Percentiles rank a stretch among this genome's conserved stretches.
These are phyloP conservation scores for Bettongia penicillata DNA, from an alignment of 2,113 vertebrate genomes.

Conservation along the genomic window DNA sequence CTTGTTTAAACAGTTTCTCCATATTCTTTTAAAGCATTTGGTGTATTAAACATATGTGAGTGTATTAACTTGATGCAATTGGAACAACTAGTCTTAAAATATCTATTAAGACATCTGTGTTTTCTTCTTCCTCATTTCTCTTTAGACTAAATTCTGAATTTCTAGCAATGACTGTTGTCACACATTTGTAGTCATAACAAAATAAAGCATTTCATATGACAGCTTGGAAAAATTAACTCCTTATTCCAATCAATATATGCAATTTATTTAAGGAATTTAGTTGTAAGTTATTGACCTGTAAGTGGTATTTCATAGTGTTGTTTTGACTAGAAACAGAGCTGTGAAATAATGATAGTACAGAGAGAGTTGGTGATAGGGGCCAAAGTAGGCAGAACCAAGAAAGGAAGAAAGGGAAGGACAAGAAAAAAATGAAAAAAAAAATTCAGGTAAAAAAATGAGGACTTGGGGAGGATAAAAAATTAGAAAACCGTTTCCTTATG, in stretches of 20 bases:
- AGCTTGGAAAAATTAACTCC: background rate
- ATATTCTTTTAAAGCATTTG: conserved; percentile 36
- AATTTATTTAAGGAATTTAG: background rate
- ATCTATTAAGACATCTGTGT: background rate
- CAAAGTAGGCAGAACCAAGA: background rate
- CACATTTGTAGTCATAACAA: conserved; percentile 30
- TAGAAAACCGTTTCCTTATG: background rate
- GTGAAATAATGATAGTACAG: background rate
- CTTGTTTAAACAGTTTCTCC: conserved; percentile 54
- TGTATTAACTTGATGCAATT: background rate
- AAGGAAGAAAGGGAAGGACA: background rate
- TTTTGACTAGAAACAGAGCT: conserved; percentile 30
- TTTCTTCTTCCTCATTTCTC: conserved; percentile 15
- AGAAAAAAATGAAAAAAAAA: background rate
- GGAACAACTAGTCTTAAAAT: conserved; percentile 20
- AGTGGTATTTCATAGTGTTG: background rate
- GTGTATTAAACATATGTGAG: background rate
- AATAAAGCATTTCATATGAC: background rate
- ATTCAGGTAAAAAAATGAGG: background rate
- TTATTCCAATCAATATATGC: background rate
- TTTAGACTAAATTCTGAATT: conserved; percentile 34
- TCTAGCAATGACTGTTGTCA: conserved; percentile 20
- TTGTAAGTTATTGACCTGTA: conserved; percentile 18
- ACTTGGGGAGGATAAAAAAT: background rate
- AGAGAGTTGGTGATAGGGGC: conserved; percentile 2